Percentiles rank a stretch among this genome's conserved stretches.
phyloP scores from a whole-genome alignment of 2,888 invertebrate species.

The Athalia cordata region DNA sequence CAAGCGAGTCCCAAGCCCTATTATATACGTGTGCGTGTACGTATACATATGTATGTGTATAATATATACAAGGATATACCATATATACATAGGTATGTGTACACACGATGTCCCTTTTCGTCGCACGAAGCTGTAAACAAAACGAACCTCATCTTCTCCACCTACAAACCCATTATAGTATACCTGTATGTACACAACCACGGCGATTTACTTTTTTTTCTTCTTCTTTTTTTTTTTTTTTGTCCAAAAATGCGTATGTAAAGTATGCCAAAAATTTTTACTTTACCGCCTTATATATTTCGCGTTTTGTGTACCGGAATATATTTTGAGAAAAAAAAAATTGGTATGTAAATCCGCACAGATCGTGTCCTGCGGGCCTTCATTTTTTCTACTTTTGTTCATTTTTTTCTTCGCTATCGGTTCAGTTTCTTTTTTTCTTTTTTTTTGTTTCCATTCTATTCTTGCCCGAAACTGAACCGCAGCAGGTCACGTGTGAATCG shows the following conservation, averaged over 20 bases:
- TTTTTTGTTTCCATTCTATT: too few species aligned
- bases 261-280: background rate
- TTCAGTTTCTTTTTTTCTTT: too few species aligned
- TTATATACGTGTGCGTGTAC: background rate
- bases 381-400: too few species aligned
- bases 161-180: background rate
- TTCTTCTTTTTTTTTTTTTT: background rate
- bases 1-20: constrained; percentile 17
- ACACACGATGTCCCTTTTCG: background rate
- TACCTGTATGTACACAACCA: background rate
- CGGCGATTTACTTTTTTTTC: background rate
- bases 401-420: too few species aligned
- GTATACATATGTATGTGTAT: too few species aligned
- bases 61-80: too few species aligned
- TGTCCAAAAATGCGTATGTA: too few species aligned
- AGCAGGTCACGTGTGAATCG: too few species aligned
- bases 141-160: background rate
- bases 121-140: background rate
- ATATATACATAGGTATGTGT: too few species aligned
- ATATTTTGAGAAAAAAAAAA: background rate
- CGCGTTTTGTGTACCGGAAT: background rate
- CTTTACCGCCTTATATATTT: background rate
- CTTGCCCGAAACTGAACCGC: too few species aligned
- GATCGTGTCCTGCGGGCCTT: background rate
- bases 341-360: background rate